These are phyloP conservation scores for Esox niger DNA, from an alignment of 2,113 vertebrate species.

Conservation along the genomic window DNA sequence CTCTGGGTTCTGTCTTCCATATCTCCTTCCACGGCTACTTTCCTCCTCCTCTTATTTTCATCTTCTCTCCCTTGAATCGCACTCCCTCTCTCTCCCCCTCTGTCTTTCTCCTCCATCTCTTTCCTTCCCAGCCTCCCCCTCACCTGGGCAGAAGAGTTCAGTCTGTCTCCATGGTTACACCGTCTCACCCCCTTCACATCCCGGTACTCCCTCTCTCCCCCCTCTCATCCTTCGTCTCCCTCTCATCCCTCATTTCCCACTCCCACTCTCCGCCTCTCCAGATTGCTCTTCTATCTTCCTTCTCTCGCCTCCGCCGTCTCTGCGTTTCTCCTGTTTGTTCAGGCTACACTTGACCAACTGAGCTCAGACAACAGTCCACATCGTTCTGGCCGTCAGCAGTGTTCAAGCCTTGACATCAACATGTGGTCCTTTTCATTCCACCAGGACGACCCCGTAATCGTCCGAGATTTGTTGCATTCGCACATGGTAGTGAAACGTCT, in stretches of 20 bases:
- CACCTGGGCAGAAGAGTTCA: slow-evolving; percentile 34
- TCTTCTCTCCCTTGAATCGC: not conserved
- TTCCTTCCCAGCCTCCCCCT: slow-evolving; percentile 28
- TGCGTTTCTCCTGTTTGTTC: not conserved
- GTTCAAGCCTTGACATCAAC: too few species aligned
- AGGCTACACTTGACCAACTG: too few species aligned
- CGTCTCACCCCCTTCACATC: slow-evolving; percentile 32
- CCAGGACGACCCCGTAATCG: too few species aligned
- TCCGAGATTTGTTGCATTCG: too few species aligned
- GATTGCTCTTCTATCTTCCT: not conserved
- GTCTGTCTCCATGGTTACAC: slow-evolving; percentile 53
- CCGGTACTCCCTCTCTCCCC: slow-evolving; percentile 20
- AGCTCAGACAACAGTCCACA: too few species aligned
- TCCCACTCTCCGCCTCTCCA: not conserved
- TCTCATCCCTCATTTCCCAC: not conserved
- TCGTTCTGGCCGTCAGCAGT: too few species aligned
- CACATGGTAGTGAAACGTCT: too few species aligned
- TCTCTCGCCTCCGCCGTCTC: not conserved
- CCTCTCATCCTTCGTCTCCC: not conserved
- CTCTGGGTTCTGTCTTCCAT: too few species aligned
- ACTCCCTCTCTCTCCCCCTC: not conserved
- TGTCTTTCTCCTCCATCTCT: slow-evolving; percentile 21
- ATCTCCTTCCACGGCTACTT: too few species aligned
- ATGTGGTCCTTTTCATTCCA: too few species aligned
- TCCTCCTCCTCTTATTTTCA: too few species aligned